Conservation (phyloP, 2,888 invertebrate genomes). For the Onchidella celtica region DNA sequence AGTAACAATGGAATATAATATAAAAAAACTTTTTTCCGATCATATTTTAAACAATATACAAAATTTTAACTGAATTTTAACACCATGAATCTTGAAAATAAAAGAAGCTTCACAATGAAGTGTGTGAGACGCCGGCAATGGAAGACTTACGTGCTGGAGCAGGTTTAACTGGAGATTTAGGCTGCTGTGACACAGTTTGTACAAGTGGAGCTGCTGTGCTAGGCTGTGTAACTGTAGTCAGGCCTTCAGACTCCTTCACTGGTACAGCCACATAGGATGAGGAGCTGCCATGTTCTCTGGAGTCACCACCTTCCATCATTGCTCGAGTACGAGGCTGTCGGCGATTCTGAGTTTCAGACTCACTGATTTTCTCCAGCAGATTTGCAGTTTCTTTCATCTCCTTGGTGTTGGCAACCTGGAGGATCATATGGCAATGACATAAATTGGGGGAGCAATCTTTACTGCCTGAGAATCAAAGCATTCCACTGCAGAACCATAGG, state of each 20-base stretch:
- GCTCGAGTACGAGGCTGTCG: slow-evolving; percentile 3
- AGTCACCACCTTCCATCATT: slow-evolving; percentile 50
- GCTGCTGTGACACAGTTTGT: slow-evolving; percentile 28
- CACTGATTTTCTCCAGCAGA: slow-evolving; percentile 54
- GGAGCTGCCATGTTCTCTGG: slow-evolving; percentile 40
- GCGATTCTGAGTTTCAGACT: slow-evolving; percentile 22
- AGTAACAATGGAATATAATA: too few relatives aligned
- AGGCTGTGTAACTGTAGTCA: slow-evolving; percentile 2
- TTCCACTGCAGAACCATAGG: too few relatives aligned
- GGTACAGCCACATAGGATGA: slow-evolving; percentile 9
- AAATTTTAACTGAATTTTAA: too few relatives aligned
- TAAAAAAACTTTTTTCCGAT: too few relatives aligned
- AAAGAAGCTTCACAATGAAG: too few relatives aligned
- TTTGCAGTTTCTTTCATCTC: slow-evolving; percentile 59
- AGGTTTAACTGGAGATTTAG: slow-evolving; percentile 12
- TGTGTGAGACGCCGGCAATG: too few relatives aligned
- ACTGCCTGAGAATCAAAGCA: too few relatives aligned
- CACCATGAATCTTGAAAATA: too few relatives aligned
- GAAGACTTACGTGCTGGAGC: slow-evolving; percentile 13
- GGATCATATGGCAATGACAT: too few relatives aligned
- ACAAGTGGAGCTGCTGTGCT: not conserved
- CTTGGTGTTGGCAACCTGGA: slow-evolving; percentile 53
- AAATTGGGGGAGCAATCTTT: too few relatives aligned
- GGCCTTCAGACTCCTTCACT: slow-evolving; percentile 33
- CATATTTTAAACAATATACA: too few relatives aligned